Percentiles rank a stretch among this genome's conserved stretches.
Evolutionary conservation across 2,888 invertebrate species (phyloP).

Genomic region (Xestia ashworthii): DNA sequence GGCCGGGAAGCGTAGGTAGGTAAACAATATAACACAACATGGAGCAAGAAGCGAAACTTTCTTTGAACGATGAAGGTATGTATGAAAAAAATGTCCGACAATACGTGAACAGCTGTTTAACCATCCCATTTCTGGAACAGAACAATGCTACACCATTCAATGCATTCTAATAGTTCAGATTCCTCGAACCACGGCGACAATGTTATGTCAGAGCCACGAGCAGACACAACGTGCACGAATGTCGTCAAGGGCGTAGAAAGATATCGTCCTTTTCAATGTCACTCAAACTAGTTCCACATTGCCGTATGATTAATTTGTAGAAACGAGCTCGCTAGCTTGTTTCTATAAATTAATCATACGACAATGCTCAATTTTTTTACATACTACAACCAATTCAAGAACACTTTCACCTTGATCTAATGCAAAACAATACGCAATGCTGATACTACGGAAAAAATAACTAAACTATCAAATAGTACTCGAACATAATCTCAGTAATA

Average conservation of each 20-base stretch:
- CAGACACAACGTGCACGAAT: conserved; percentile 40
- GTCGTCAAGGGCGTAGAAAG: conserved; percentile 57
- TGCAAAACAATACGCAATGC: neutral
- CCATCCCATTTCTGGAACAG: conserved; percentile 49
- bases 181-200: conserved; percentile 27
- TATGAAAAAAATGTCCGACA: neutral
- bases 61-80: neutral
- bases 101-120: conserved; percentile 18
- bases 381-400: conserved; percentile 6
- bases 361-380: neutral
- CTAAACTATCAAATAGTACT: conserved; percentile 16
- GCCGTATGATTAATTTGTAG: conserved; percentile 28
- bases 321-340: neutral
- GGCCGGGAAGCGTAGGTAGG: neutral
- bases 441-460: conserved; percentile 1
- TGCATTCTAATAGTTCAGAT: conserved; percentile 43
- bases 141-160: conserved; percentile 52
- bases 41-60: neutral
- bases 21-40: neutral
- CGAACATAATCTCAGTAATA: conserved; percentile 6
- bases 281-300: conserved; percentile 44
- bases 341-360: no score
- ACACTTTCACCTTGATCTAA: conserved; percentile 10
- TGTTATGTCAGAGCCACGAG: conserved; percentile 41
- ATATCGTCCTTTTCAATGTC: conserved; percentile 50